Conservation (phyloP, 2,113 vertebrate genomes). For the Tupaia chinensis region DNA sequence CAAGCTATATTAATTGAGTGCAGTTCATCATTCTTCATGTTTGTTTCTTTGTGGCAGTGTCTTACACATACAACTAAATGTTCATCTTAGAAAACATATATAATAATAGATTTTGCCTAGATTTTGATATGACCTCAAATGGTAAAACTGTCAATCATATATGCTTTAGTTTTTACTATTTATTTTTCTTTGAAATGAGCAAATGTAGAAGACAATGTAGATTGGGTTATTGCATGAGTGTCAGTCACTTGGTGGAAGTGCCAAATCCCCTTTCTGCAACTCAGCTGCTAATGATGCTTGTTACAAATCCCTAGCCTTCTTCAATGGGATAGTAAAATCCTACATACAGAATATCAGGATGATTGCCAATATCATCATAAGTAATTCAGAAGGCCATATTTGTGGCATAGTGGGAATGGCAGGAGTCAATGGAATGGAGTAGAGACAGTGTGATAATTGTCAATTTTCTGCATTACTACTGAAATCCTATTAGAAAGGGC, state of each 20-base stretch:
- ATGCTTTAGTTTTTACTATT: not conserved
- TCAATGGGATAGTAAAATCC: not conserved
- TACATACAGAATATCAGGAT: not conserved
- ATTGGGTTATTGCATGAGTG: not conserved
- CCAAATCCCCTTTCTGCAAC: not conserved
- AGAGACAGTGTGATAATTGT: not conserved
- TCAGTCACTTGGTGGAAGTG: not conserved
- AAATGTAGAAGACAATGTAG: not conserved
- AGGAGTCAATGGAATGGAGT: not conserved
- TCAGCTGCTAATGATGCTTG: not conserved
- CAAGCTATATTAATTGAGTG: conserved; percentile 4
- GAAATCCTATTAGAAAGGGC: not conserved
- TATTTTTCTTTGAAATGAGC: not conserved
- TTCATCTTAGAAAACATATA: not conserved
- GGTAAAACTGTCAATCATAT: not conserved
- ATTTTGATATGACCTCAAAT: not conserved
- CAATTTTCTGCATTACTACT: not conserved
- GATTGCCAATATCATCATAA: not conserved
- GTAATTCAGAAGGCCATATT: not conserved
- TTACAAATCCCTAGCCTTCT: not conserved
- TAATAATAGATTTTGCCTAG: not conserved
- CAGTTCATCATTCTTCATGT: conserved; percentile 21
- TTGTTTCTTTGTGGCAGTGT: not conserved
- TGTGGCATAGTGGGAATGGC: not conserved
- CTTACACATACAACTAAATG: not conserved